These are phyloP conservation scores for Enteromius mattozi DNA, from an alignment of 2,797 vertebrate genomes.

Conservation along the genomic window DNA sequence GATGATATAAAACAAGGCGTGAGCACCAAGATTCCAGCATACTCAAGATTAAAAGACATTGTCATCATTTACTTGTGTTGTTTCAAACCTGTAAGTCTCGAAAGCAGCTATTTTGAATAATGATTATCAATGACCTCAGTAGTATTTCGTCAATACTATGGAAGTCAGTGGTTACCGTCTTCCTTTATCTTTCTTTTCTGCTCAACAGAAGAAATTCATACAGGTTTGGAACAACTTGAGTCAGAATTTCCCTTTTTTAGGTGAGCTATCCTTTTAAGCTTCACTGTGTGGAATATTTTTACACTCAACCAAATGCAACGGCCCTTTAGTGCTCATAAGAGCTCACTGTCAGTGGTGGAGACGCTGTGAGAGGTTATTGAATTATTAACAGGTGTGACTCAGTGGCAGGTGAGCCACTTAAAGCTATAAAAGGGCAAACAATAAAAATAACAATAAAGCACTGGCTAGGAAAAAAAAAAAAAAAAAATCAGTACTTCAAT, in stretches of 20 bases:
- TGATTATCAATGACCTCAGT: not conserved
- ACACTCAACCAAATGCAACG: not conserved
- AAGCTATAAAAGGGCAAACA: conserved; percentile 4
- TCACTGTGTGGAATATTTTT: not conserved
- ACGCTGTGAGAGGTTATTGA: conserved; percentile 14
- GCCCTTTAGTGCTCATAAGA: not conserved
- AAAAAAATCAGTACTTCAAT: not conserved
- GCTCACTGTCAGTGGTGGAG: not conserved
- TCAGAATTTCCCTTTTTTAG: not conserved
- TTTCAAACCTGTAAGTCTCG: not conserved
- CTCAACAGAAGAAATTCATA: not conserved
- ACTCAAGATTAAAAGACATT: not conserved
- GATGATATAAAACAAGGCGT: not conserved
- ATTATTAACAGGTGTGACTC: conserved; percentile 35
- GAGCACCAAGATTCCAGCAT: not conserved
- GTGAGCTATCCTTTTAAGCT: not conserved
- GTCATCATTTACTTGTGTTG: not conserved
- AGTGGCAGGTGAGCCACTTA: conserved; percentile 5
- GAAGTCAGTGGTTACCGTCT: not conserved
- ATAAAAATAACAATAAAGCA: not conserved
- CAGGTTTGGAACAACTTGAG: not conserved
- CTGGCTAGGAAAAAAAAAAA: not conserved
- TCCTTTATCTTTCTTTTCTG: not conserved
- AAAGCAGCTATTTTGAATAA: not conserved
- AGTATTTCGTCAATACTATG: not conserved